These are phyloP conservation scores for Neopipo cinnamomea DNA, from an alignment of 2,113 vertebrate species.

Conservation along the genomic window DNA sequence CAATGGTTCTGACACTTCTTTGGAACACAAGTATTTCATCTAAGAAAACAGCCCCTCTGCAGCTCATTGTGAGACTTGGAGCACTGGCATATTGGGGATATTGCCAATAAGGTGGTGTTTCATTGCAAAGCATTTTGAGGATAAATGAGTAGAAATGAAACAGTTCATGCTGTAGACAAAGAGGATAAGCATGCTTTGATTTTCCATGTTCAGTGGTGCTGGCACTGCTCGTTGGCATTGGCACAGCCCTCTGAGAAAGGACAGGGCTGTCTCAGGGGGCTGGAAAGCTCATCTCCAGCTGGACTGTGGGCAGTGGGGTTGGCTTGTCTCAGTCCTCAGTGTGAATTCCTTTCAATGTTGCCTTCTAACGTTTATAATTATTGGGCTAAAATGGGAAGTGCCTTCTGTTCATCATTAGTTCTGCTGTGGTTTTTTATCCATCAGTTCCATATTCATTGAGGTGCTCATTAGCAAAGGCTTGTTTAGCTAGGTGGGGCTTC, in stretches of 20 bases:
- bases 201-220: not conserved
- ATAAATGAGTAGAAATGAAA: not conserved
- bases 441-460: not conserved
- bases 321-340: not conserved
- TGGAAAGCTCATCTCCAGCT: not conserved
- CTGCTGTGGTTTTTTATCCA: not conserved
- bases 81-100: not conserved
- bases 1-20: not conserved
- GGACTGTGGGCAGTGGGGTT: not conserved
- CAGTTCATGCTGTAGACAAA: not conserved
- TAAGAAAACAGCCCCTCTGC: not conserved
- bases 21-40: not conserved
- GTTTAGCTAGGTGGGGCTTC: not conserved
- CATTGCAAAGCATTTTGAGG: not conserved
- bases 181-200: not conserved
- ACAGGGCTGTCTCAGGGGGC: not conserved
- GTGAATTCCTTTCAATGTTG: not conserved
- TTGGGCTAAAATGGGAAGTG: not conserved
- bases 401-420: slow-evolving; percentile 6
- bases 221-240: not conserved
- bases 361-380: not conserved
- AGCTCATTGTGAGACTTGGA: not conserved
- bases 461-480: not conserved
- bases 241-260: not conserved
- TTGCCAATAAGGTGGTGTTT: not conserved